phyloP scores from a whole-genome alignment of 2,797 vertebrate species.

The Loriculus beryllinus region DNA sequence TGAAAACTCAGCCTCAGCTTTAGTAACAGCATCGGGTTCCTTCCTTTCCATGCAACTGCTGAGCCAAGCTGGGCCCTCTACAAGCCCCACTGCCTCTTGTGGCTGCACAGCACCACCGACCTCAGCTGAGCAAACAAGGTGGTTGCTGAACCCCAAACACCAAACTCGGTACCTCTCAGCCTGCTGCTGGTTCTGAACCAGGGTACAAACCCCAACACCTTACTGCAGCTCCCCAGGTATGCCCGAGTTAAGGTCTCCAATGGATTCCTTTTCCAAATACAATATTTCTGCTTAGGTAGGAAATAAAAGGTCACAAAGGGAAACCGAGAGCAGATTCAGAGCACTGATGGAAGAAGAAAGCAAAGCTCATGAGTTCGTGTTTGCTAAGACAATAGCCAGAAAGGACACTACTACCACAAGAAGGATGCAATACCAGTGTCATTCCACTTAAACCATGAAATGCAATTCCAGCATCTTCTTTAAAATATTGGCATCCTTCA shows the following conservation, averaged over 20 bases:
- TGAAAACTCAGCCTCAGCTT: slow-evolving; percentile 7
- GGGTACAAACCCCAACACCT: background rate
- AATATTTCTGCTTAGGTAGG: background rate
- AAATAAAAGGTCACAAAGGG: background rate
- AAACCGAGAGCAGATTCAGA: background rate
- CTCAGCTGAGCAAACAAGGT: background rate
- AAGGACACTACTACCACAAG: background rate
- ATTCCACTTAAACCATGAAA: background rate
- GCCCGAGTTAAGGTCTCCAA: background rate
- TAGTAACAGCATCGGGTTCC: background rate
- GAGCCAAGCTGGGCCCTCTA: background rate
- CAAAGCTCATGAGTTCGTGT: background rate
- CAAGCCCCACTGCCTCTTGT: background rate
- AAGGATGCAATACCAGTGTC: background rate
- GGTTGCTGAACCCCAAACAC: background rate
- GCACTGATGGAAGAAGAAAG: background rate
- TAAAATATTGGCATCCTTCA: background rate
- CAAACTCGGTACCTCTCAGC: background rate
- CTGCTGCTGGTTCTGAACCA: background rate
- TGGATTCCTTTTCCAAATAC: background rate
- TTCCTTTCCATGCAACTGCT: background rate
- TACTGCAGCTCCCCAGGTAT: background rate
- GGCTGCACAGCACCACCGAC: background rate
- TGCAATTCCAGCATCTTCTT: background rate
- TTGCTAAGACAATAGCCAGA: background rate